Evolutionary conservation across 92 coral and sea anemone genomes (phyloP).

Genomic region (Diadumene lineata): DNA sequence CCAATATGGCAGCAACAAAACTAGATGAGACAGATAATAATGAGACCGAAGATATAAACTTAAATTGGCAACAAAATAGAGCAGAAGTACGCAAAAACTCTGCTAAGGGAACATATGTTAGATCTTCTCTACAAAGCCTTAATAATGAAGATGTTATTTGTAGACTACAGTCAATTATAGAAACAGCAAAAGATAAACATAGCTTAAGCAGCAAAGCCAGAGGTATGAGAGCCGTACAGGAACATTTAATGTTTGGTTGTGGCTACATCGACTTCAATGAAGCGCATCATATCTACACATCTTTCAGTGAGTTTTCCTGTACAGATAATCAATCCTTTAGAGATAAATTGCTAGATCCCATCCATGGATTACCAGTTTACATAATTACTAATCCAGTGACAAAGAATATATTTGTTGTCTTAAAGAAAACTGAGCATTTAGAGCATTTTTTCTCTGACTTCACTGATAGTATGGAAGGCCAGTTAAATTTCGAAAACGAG

Average conservation of each 20-base stretch:
- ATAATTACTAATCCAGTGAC: constrained; percentile 40
- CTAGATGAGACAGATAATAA: constrained; percentile 11
- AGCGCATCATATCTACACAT: constrained; percentile 53
- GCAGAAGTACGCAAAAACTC: constrained; percentile 49
- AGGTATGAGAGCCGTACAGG: constrained; percentile 39
- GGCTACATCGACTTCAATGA: constrained; percentile 42
- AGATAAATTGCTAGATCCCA: constrained; percentile 59
- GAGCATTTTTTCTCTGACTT: constrained; percentile 44
- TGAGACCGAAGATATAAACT: constrained; percentile 3
- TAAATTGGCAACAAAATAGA: constrained; percentile 52
- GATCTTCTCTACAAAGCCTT: constrained; percentile 48
- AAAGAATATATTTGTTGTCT: constrained; percentile 40
- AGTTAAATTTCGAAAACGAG: neutral
- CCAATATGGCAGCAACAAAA: constrained; percentile 26
- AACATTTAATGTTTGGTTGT: constrained; percentile 24
- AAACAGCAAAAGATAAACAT: constrained; percentile 2
- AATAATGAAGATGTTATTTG: constrained; percentile 31
- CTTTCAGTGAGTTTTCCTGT: constrained; percentile 45
- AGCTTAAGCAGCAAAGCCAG: constrained; percentile 8
- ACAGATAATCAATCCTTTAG: constrained; percentile 57
- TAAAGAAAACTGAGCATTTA: constrained; percentile 23
- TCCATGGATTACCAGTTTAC: constrained; percentile 43
- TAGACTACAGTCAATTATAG: constrained; percentile 36
- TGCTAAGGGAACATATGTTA: constrained; percentile 45
- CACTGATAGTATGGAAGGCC: constrained; percentile 15